A percentile compares a stretch with the other conserved stretches of the same genome.
Conservation (phyloP, 2,888 invertebrate genomes). For the Halictus quadricinctus region DNA sequence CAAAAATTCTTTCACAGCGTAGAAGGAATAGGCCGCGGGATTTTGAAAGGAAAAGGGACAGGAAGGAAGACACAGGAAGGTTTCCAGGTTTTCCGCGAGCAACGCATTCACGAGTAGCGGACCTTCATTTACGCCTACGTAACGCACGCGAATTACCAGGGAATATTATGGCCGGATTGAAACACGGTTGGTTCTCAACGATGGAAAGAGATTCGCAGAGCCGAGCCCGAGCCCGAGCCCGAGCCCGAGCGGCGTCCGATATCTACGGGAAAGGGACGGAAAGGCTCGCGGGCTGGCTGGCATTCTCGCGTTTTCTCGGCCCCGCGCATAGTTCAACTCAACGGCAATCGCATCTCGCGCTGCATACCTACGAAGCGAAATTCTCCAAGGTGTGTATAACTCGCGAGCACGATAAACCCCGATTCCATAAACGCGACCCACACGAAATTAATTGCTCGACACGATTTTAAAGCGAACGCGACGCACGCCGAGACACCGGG, state of each 20-base stretch:
- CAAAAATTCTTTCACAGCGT: neutral
- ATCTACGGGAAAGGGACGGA: constrained; percentile 37
- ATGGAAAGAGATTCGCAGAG: constrained; percentile 38
- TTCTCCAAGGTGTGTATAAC: constrained; percentile 24
- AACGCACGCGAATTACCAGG: constrained; percentile 24
- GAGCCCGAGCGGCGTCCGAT: constrained; percentile 1
- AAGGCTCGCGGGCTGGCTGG: constrained; percentile 26
- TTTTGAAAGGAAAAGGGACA: neutral
- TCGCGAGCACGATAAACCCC: constrained; percentile 18
- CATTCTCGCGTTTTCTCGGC: constrained; percentile 49
- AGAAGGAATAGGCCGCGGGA: neutral
- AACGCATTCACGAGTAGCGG: neutral
- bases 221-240: neutral
- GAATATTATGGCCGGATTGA: constrained; percentile 27
- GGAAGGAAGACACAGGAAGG: neutral
- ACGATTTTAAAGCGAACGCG: constrained; percentile 1
- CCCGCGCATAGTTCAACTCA: constrained; percentile 5
- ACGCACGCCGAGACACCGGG: neutral
- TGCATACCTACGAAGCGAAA: constrained; percentile 21
- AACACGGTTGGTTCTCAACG: neutral
- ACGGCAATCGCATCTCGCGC: constrained; percentile 29
- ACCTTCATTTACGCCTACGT: constrained; percentile 14
- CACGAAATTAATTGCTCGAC: constrained; percentile 19
- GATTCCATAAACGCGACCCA: constrained; percentile 23
- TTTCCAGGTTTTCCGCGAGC: constrained; percentile 4